These are phyloP conservation scores for Drosophila basisetae DNA, from an alignment of 2,888 invertebrate genomes.

Conservation along the genomic window DNA sequence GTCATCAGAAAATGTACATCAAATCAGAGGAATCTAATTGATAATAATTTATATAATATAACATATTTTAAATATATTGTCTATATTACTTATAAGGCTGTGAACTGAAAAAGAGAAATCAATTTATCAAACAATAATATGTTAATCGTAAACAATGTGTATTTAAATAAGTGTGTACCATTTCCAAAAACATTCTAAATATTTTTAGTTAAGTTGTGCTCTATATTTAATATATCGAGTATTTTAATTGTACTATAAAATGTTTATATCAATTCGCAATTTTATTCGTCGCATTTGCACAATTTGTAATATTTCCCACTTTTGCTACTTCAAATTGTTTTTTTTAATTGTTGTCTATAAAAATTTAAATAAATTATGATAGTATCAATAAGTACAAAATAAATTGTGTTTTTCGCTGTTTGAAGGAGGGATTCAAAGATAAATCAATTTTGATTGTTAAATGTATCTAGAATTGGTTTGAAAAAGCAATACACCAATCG, in stretches of 20 bases:
- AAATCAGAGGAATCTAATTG: conserved; percentile 15
- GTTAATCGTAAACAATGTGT: conserved; percentile 3
- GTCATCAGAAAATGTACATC: conserved; percentile 22
- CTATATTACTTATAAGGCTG: conserved; percentile 67
- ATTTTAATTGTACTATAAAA: conserved; percentile 15
- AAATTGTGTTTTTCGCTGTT: background rate
- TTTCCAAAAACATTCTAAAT: conserved; percentile 14
- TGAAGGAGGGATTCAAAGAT: too few relatives aligned
- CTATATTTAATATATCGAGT: background rate
- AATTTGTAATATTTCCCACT: background rate
- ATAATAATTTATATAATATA: conserved; percentile 33
- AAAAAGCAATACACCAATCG: background rate
- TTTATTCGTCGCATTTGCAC: conserved; percentile 7
- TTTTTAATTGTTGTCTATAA: conserved; percentile 24
- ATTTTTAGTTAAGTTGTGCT: conserved; percentile 1
- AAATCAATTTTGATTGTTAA: background rate
- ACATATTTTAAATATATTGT: conserved; percentile 33
- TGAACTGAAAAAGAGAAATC: conserved; percentile 58
- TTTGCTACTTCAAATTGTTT: conserved; percentile 12
- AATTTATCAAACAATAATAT: conserved; percentile 22
- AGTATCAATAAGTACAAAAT: conserved; percentile 14
- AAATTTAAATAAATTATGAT: conserved; percentile 14
- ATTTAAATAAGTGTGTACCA: conserved; percentile 9
- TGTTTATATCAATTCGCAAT: conserved; percentile 15
- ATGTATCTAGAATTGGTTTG: background rate